phyloP scores from a whole-genome alignment of 2,113 vertebrate genomes.

The Scalopus aquaticus region DNA sequence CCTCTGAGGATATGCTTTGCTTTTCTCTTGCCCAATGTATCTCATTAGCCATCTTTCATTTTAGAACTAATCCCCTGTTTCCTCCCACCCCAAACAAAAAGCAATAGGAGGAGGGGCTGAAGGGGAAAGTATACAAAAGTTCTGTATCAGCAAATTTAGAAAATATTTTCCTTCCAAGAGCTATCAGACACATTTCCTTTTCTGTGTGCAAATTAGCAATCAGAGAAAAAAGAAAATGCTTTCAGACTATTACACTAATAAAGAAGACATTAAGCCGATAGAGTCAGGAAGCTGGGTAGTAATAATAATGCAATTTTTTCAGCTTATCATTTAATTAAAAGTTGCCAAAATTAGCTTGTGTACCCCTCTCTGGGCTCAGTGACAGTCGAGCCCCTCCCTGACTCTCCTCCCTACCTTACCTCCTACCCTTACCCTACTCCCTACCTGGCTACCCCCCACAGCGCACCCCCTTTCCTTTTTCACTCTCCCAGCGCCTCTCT shows the following conservation, averaged over 20 bases:
- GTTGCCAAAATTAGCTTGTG: neutral
- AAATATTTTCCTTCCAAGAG: conserved; percentile 58
- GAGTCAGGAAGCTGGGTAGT: neutral
- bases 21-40: neutral
- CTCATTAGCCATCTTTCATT: neutral
- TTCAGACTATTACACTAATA: conserved; percentile 57
- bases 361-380: conserved; percentile 52
- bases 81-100: neutral
- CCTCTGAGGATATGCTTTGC: neutral
- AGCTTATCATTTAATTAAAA: conserved; percentile 72
- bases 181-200: conserved; percentile 44
- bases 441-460: neutral
- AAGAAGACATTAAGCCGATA: conserved; percentile 68
- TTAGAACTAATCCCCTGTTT: neutral
- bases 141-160: neutral
- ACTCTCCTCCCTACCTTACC: fast-evolving
- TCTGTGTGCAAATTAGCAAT: conserved; percentile 37
- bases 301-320: conserved; percentile 72
- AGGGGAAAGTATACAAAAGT: neutral
- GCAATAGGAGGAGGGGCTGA: neutral
- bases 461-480: neutral
- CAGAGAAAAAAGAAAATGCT: conserved; percentile 46
- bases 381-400: neutral
- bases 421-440: fast-evolving
- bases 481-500: conserved; percentile 50